Conservation (phyloP, 2,113 vertebrate species). For the Leptobrachium leishanense region DNA sequence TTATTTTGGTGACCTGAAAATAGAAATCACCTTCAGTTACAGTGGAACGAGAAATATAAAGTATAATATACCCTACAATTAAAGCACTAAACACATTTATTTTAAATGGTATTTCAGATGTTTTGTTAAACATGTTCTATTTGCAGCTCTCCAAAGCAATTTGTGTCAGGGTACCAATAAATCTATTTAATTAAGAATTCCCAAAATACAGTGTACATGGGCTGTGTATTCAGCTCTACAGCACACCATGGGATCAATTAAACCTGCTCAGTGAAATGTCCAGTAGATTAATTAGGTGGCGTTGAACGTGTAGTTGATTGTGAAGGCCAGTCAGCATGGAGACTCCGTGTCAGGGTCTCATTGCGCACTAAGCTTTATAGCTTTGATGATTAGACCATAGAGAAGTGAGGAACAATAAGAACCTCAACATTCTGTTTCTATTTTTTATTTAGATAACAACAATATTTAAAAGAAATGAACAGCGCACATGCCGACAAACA, state of each 20-base stretch:
- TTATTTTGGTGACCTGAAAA: too few relatives aligned
- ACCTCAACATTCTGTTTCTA: too few relatives aligned
- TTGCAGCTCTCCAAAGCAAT: too few relatives aligned
- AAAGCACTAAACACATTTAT: background rate
- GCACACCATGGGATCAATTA: slow-evolving; percentile 40
- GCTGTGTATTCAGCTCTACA: slow-evolving; percentile 9
- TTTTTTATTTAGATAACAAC: too few relatives aligned
- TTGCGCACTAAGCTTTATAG: slow-evolving; percentile 9
- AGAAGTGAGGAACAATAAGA: background rate
- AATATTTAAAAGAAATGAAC: too few relatives aligned
- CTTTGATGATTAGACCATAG: background rate
- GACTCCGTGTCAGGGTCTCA: background rate
- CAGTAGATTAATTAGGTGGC: slow-evolving; percentile 26
- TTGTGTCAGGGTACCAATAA: too few relatives aligned
- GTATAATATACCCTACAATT: too few relatives aligned
- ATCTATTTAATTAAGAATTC: slow-evolving; percentile 26
- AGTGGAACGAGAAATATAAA: too few relatives aligned
- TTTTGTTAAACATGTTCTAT: background rate
- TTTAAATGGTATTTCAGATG: background rate
- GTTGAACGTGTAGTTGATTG: slow-evolving; percentile 4
- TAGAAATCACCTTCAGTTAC: too few relatives aligned
- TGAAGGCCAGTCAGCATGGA: slow-evolving; percentile 19
- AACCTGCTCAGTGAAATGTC: slow-evolving; percentile 5
- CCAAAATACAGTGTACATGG: slow-evolving; percentile 3
- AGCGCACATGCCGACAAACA: too few relatives aligned